A percentile compares a stretch with the other conserved stretches of the same genome.
These are phyloP conservation scores for human (Homo sapiens) DNA, from an alignment of 2,113 vertebrate species.

Conservation along the genomic window DNA sequence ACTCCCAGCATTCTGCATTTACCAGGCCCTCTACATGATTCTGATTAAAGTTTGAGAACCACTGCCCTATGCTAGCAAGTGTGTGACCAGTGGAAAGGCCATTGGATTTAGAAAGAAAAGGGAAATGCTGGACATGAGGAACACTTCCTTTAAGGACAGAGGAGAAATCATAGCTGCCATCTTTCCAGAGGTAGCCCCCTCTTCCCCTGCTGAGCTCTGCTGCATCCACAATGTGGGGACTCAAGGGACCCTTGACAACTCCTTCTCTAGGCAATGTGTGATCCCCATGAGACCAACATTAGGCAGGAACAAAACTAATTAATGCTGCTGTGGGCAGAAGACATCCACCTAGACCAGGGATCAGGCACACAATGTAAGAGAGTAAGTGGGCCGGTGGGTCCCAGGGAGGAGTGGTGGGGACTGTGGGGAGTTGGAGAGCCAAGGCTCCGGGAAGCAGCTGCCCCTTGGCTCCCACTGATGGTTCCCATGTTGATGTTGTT, in stretches of 20 bases:
- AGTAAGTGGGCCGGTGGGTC: neutral
- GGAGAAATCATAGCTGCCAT: neutral
- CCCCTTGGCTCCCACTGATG: neutral
- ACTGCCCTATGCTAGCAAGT: neutral
- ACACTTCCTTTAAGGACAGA: neutral
- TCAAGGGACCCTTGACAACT: neutral
- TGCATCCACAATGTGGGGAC: neutral
- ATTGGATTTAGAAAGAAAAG: neutral
- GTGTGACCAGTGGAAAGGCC: neutral
- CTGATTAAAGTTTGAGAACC: neutral
- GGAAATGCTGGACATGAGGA: neutral
- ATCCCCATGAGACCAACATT: neutral
- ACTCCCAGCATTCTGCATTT: neutral
- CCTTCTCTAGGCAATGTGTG: neutral
- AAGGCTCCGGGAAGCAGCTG: neutral
- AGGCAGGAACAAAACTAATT: neutral
- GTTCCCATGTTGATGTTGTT: accelerated
- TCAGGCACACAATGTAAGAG: neutral
- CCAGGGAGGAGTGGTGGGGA: accelerated
- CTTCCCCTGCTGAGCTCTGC: neutral
- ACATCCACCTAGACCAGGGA: accelerated
- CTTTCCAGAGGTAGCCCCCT: neutral
- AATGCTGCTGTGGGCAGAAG: neutral
- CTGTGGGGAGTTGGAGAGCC: accelerated
- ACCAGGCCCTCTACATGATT: too few relatives aligned